Evolutionary conservation across 2,888 invertebrate genomes (phyloP), one percentile per base, ranked within the genome.

Genomic region (Cryptosula pallasiana): DNA sequence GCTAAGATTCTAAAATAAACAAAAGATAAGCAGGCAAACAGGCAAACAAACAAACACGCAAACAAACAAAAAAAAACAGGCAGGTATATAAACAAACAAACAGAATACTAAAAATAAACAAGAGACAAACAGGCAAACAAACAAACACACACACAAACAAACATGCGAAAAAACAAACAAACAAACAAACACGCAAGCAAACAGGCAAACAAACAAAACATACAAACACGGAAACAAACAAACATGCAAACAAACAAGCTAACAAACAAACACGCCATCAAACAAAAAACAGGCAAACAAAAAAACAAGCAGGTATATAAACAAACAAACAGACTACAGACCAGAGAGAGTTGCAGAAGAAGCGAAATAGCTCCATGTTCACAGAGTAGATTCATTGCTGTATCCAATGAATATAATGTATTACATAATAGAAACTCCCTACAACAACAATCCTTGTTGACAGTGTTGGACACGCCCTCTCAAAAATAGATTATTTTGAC

Each of bases 391-490:
- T 5, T 63, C 63, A 63, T 63, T 29, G 63, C 63, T 13, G 20
- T 13, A 32, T 63, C 63, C 9, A 63, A 34, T 3, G 63, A 63
- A 34, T 63, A 63, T 5, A 9, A 16, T 16, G 9, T 27, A 5
- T 63, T 32, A n/a, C 32, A 63, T 9, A 63, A 32, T 32, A 63
- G 27, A 32, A 63, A 63, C 34, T 63, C 63, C 27, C 63, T 63
- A 27, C 27, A 63, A 34, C 32, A 63, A 34, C 20, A 57, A 25
- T 13, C 45, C 5, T n/a, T n/a, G n/a, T n/a, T n/a, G n/a, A n/a
- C n/a, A n/a, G n/a, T n/a, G n/a, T n/a, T n/a, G n/a, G n/a, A n/a
- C n/a, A n/a, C n/a, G n/a, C n/a, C n/a, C n/a, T n/a, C n/a, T n/a
- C n/a, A n/a, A n/a, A n/a, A n/a, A n/a, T n/a, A n/a, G n/a, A n/a